phyloP scores from a whole-genome alignment of 2,797 vertebrate genomes.

The Silurus lanzhouensis region DNA sequence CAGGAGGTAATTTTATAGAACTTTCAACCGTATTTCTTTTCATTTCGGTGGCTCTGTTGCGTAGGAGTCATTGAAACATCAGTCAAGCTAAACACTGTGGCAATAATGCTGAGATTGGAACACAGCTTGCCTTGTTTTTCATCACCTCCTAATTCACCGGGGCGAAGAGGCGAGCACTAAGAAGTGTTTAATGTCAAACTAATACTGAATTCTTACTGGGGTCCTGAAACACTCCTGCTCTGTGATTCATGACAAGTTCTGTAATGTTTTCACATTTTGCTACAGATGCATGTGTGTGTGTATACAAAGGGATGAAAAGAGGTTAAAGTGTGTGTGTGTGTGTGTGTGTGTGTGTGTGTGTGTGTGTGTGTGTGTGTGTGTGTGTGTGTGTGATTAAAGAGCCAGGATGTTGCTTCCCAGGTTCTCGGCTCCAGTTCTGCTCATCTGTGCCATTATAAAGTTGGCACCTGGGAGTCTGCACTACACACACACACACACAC shows the following conservation, averaged over 20 bases:
- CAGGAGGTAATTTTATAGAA: background rate
- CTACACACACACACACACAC: background rate
- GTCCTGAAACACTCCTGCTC: background rate
- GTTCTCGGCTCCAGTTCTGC: background rate
- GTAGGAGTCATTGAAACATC: conserved; percentile 18
- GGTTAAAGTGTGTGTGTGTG: background rate
- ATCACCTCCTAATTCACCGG: conserved; percentile 6
- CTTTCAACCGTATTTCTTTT: background rate
- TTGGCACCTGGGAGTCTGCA: background rate
- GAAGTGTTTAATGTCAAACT: background rate
- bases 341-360: too few species aligned
- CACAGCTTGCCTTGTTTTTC: conserved; percentile 30
- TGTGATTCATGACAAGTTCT: background rate
- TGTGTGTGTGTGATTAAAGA: conserved; percentile 38
- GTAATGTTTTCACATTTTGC: background rate
- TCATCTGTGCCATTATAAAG: conserved; percentile 18
- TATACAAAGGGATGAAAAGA: background rate
- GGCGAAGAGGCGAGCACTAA: background rate
- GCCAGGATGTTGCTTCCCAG: conserved; percentile 21
- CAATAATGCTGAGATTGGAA: conserved; percentile 8
- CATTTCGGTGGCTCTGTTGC: background rate
- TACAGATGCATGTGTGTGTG: background rate
- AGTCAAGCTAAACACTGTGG: conserved; percentile 7
- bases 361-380: background rate
- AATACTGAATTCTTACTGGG: background rate